phyloP scores from a whole-genome alignment of 2,113 vertebrate genomes.

The Gallinago jamesoni region DNA sequence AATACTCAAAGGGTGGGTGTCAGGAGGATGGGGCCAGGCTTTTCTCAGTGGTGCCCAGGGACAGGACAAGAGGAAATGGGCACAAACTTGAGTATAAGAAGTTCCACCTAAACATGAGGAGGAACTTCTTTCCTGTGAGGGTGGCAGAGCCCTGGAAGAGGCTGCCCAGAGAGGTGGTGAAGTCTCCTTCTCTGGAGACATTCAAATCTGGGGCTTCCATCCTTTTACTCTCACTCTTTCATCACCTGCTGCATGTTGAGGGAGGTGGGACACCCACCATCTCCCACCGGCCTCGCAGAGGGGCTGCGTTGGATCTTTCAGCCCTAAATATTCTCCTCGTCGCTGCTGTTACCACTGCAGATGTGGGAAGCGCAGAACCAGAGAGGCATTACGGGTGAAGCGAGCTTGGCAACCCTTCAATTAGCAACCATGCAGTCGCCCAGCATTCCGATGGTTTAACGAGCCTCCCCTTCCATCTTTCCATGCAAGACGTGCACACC shows the following conservation, averaged over 20 bases:
- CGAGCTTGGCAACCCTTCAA: slow-evolving; percentile 8
- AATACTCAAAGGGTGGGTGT: too few relatives aligned
- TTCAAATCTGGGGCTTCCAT: neutral
- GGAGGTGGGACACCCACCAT: neutral
- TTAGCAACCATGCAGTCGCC: neutral
- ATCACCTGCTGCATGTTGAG: neutral
- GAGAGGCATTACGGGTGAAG: neutral
- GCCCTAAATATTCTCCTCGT: neutral
- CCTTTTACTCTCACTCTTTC: neutral
- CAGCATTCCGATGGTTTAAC: neutral
- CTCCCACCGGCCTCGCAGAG: neutral
- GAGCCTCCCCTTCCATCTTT: neutral
- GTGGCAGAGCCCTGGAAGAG: too few relatives aligned
- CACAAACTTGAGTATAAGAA: too few relatives aligned
- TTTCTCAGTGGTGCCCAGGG: too few relatives aligned
- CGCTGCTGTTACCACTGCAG: neutral
- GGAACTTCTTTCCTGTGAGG: too few relatives aligned
- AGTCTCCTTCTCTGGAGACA: too few relatives aligned
- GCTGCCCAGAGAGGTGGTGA: too few relatives aligned
- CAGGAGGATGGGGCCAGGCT: too few relatives aligned
- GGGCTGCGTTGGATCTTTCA: neutral
- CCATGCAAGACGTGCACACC: neutral
- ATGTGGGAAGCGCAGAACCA: neutral
- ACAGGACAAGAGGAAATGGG: too few relatives aligned
- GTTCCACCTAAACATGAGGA: too few relatives aligned